Percentiles rank a stretch among this genome's conserved stretches.
Conservation (phyloP, 2,797 vertebrate genomes). For the Vireo griseus region DNA sequence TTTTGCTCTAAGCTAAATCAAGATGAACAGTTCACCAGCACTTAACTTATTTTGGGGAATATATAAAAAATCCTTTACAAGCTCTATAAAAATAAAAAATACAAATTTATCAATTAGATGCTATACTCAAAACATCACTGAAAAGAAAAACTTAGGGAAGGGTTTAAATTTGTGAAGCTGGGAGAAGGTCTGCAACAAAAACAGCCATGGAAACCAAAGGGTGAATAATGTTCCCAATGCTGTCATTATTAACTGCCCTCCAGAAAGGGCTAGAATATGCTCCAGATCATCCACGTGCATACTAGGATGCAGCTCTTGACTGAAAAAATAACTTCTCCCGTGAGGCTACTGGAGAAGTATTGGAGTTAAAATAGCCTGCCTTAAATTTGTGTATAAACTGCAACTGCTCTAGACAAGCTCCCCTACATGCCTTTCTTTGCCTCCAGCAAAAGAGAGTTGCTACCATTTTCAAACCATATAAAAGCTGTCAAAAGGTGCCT, state of each 20-base stretch:
- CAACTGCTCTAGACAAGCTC: not conserved
- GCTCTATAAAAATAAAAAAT: not conserved
- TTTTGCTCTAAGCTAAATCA: not conserved
- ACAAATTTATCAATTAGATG: not conserved
- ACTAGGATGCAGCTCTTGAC: not conserved
- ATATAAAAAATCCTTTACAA: not conserved
- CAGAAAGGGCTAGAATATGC: slow-evolving; percentile 5
- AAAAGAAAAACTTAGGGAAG: not conserved
- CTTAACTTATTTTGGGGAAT: not conserved
- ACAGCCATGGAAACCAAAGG: not conserved
- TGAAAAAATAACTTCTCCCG: slow-evolving; percentile 4
- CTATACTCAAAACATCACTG: not conserved
- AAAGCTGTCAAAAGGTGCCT: not conserved
- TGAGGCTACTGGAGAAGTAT: not conserved
- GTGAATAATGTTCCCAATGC: not conserved
- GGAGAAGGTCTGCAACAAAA: not conserved
- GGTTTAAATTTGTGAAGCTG: not conserved
- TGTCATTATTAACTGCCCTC: not conserved
- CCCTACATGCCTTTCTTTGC: not conserved
- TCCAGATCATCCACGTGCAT: not conserved
- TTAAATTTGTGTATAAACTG: not conserved
- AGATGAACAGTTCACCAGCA: not conserved
- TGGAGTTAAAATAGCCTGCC: not conserved
- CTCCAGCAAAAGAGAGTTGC: not conserved
- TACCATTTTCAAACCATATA: not conserved